phyloP scores from a whole-genome alignment of 2,113 vertebrate species.

The Phalacrocorax aristotelis region DNA sequence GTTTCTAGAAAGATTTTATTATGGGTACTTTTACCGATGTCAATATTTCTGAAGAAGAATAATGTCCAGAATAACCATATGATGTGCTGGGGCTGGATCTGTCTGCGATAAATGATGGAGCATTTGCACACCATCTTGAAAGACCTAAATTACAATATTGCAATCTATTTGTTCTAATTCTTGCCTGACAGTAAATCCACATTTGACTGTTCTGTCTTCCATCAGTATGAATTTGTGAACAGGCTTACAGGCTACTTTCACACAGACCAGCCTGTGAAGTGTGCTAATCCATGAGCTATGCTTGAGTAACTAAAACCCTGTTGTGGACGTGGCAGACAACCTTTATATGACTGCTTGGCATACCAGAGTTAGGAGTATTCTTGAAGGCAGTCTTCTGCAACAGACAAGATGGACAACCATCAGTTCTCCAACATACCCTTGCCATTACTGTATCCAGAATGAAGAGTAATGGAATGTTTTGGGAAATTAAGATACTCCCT shows the following conservation, averaged over 20 bases:
- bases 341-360: not conserved
- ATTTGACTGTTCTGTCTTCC: not conserved
- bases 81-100: not conserved
- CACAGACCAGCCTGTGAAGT: not conserved
- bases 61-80: not conserved
- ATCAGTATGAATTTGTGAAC: not conserved
- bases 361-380: not conserved
- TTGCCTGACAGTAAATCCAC: not conserved
- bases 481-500: not conserved
- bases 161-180: not conserved
- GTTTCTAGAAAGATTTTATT: not conserved
- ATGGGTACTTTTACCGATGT: not conserved
- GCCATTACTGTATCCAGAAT: not conserved
- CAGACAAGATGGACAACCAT: not conserved
- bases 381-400: not conserved
- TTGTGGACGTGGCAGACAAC: not conserved
- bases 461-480: not conserved
- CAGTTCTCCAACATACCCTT: not conserved
- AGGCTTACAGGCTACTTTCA: not conserved
- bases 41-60: not conserved
- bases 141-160: not conserved
- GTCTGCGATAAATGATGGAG: not conserved
- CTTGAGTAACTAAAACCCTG: not conserved
- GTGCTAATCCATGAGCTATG: not conserved
- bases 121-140: not conserved